A percentile compares a stretch with the other conserved stretches of the same genome.
These are phyloP conservation scores for Rhizoglyphus robini DNA, from an alignment of 1,140 invertebrate genomes.

Conservation along the genomic window DNA sequence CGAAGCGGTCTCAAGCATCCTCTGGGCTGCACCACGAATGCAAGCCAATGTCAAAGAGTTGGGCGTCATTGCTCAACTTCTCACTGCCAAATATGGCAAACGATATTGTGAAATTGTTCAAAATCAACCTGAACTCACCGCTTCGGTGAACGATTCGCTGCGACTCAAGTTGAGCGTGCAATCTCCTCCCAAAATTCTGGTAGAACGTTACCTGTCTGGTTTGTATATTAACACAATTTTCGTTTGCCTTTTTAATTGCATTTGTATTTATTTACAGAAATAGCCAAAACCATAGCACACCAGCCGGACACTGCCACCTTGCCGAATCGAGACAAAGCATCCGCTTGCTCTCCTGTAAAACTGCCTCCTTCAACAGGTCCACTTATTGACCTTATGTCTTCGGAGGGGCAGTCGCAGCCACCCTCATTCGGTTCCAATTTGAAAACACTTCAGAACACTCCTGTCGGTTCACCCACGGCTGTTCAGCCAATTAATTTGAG, in stretches of 20 bases:
- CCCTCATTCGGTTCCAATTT: background rate
- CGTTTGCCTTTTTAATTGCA: background rate
- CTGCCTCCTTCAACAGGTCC: no score
- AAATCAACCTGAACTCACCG: slow-evolving; percentile 55
- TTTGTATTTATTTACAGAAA: background rate
- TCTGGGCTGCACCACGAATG: slow-evolving; percentile 84
- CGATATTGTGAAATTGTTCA: slow-evolving; percentile 76
- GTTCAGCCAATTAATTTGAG: background rate
- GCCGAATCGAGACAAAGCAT: no score
- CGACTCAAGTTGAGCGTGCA: slow-evolving; percentile 91
- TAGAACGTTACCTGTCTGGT: slow-evolving; percentile 77
- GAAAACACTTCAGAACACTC: background rate
- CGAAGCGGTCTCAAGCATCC: slow-evolving; percentile 85
- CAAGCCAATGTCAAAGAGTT: slow-evolving; percentile 46
- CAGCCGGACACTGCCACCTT: background rate
- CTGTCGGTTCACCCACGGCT: background rate
- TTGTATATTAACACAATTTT: background rate
- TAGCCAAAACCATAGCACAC: background rate
- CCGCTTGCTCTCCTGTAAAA: no score
- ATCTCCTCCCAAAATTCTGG: slow-evolving; percentile 82
- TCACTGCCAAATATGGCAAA: slow-evolving; percentile 84
- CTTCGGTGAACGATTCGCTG: slow-evolving; percentile 73
- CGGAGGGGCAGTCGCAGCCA: background rate
- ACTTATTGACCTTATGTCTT: no score
- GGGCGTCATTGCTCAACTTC: slow-evolving; percentile 79